Conservation (phyloP, 2,113 vertebrate genomes). For the Taurulus bubalis region DNA sequence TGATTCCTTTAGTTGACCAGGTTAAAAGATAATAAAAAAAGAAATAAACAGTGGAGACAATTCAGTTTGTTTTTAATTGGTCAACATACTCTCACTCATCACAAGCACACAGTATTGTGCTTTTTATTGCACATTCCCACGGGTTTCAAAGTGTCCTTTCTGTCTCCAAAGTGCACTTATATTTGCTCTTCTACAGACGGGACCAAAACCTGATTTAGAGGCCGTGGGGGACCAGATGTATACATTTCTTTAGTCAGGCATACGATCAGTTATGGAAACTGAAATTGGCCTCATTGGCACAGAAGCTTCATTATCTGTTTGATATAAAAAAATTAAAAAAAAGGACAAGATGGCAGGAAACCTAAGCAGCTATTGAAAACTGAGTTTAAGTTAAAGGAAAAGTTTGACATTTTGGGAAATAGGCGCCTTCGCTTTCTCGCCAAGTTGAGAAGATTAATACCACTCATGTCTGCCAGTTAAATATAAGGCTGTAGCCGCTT, state of each 20-base stretch:
- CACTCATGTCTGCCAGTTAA: background rate
- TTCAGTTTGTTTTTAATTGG: slow-evolving; percentile 1
- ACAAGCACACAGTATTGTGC: background rate
- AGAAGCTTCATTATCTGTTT: slow-evolving; percentile 5
- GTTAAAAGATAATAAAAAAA: background rate
- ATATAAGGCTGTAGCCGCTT: no score
- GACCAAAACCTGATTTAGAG: slow-evolving; percentile 50
- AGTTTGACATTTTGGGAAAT: background rate
- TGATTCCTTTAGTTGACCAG: slow-evolving; percentile 4
- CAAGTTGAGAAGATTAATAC: background rate
- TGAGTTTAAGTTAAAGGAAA: background rate
- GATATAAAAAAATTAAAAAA: background rate
- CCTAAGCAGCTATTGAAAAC: slow-evolving; percentile 5
- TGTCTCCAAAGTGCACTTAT: slow-evolving; percentile 74
- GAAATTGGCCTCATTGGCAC: slow-evolving; percentile 3
- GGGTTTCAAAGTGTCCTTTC: slow-evolving; percentile 69
- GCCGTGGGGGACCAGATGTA: slow-evolving; percentile 8
- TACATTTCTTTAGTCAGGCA: slow-evolving; percentile 1
- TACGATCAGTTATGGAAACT: background rate
- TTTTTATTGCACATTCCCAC: slow-evolving; percentile 24
- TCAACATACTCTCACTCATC: background rate
- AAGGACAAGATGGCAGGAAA: background rate
- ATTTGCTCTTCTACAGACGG: slow-evolving; percentile 45
- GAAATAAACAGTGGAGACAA: background rate
- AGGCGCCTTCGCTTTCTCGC: background rate